Evolutionary conservation across 2,888 invertebrate genomes (phyloP).

Genomic region (Hecatera dysodea): DNA sequence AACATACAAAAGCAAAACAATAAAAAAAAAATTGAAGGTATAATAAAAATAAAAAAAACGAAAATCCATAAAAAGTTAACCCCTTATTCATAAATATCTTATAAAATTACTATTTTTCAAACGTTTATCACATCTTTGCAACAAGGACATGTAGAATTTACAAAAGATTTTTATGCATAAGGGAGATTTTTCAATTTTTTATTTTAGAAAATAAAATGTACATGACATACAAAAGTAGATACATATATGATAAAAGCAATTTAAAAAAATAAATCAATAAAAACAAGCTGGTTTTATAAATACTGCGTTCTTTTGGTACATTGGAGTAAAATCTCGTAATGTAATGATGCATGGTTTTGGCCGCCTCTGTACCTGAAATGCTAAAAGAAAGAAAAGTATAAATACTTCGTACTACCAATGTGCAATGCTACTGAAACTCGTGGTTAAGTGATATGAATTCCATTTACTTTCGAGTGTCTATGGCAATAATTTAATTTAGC

Average conservation of each 20-base stretch:
- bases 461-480: neutral
- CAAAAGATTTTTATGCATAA: slow-evolving; percentile 31
- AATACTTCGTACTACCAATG: neutral
- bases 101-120: slow-evolving; percentile 2
- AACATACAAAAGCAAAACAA: neutral
- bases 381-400: slow-evolving; percentile 46
- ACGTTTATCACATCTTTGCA: slow-evolving; percentile 8
- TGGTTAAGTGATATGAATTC: neutral
- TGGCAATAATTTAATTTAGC: neutral
- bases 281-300: slow-evolving; percentile 72
- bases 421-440: neutral
- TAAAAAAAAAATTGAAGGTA: neutral
- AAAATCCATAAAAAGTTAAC: slow-evolving; percentile 56
- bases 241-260: slow-evolving; percentile 46
- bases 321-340: slow-evolving; percentile 56
- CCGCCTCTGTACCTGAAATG: slow-evolving; percentile 34
- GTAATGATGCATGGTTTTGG: slow-evolving; percentile 35
- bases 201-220: slow-evolving; percentile 59
- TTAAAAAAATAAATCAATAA: slow-evolving; percentile 51
- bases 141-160: slow-evolving; percentile 11
- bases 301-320: slow-evolving; percentile 77
- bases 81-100: slow-evolving; percentile 45
- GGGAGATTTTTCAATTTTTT: slow-evolving; percentile 23
- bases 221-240: slow-evolving; percentile 47
- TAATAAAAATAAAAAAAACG: slow-evolving; percentile 49